A percentile compares a stretch with the other conserved stretches of the same genome.
phyloP scores from a whole-genome alignment of 2,888 invertebrate genomes.

The Spodoptera littoralis region DNA sequence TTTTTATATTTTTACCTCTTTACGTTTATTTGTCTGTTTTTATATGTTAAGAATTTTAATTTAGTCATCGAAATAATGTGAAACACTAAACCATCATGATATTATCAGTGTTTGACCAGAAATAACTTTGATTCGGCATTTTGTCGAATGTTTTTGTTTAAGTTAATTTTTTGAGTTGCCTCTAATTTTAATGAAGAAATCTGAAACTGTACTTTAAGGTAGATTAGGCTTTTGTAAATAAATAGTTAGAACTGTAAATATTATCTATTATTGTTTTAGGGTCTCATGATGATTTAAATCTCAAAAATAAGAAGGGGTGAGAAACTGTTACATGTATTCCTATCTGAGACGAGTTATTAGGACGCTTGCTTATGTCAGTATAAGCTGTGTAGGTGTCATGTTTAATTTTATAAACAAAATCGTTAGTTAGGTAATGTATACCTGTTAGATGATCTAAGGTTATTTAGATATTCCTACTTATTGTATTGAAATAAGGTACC shows the following conservation, averaged over 20 bases:
- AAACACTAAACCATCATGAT: slow-evolving; percentile 27
- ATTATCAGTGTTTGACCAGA: slow-evolving; percentile 18
- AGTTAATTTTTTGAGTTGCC: slow-evolving; percentile 35
- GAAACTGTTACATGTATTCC: slow-evolving; percentile 17
- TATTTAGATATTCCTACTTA: slow-evolving; percentile 54
- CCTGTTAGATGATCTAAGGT: slow-evolving; percentile 51
- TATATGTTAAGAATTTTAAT: slow-evolving; percentile 10
- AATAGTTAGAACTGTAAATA: slow-evolving; percentile 69
- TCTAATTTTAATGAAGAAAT: slow-evolving; percentile 53
- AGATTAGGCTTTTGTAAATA: slow-evolving; percentile 64
- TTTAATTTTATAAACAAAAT: slow-evolving; percentile 64
- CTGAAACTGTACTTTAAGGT: slow-evolving; percentile 55
- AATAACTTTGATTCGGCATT: slow-evolving; percentile 18
- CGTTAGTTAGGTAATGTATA: slow-evolving; percentile 52
- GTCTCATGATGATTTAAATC: slow-evolving; percentile 43
- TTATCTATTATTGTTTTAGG: slow-evolving; percentile 49
- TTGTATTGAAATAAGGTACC: slow-evolving; percentile 36
- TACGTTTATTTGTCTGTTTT: slow-evolving; percentile 20
- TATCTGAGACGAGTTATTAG: slow-evolving; percentile 17
- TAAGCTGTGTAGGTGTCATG: slow-evolving; percentile 54
- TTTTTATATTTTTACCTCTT: slow-evolving; percentile 35
- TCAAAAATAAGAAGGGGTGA: slow-evolving; percentile 18
- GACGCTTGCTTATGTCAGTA: slow-evolving; percentile 49
- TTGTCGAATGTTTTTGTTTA: slow-evolving; percentile 38
- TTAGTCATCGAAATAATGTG: slow-evolving; percentile 20